phyloP scores from a whole-genome alignment of 2,888 invertebrate genomes.

The Ferrisia virgata region DNA sequence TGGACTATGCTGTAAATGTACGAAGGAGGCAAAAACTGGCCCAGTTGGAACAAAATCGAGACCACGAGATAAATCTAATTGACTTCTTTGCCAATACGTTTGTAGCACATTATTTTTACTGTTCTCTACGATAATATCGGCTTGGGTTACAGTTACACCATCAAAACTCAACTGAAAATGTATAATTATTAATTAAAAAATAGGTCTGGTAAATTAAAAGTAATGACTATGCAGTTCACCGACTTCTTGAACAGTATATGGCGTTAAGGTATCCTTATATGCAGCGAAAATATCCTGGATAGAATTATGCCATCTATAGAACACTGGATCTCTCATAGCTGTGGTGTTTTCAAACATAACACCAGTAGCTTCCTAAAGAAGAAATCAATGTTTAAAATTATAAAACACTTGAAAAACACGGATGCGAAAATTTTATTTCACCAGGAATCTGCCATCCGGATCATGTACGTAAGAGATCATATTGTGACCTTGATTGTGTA shows the following conservation, averaged over 20 bases:
- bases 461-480: slow-evolving; percentile 75
- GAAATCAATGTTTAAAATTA: neutral
- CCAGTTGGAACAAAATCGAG: slow-evolving; percentile 79
- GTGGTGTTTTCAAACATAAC: slow-evolving; percentile 79
- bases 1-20: slow-evolving; percentile 72
- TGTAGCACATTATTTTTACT: slow-evolving; percentile 58
- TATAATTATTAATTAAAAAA: neutral
- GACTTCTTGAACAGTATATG: slow-evolving; percentile 61
- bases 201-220: neutral
- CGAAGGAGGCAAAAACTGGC: slow-evolving; percentile 68
- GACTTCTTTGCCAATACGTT: slow-evolving; percentile 78
- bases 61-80: slow-evolving; percentile 73
- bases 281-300: slow-evolving; percentile 73
- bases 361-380: slow-evolving; percentile 65
- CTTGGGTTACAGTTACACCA: slow-evolving; percentile 61
- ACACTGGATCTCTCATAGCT: slow-evolving; percentile 82
- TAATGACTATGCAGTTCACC: neutral
- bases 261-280: slow-evolving; percentile 66
- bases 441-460: slow-evolving; percentile 72
- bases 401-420: neutral
- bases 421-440: slow-evolving; percentile 52
- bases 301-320: slow-evolving; percentile 79
- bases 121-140: slow-evolving; percentile 60
- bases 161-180: slow-evolving; percentile 61
- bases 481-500: slow-evolving; percentile 80